phyloP scores from a whole-genome alignment of 2,113 vertebrate genomes.

The Callochromis pleurospilus region DNA sequence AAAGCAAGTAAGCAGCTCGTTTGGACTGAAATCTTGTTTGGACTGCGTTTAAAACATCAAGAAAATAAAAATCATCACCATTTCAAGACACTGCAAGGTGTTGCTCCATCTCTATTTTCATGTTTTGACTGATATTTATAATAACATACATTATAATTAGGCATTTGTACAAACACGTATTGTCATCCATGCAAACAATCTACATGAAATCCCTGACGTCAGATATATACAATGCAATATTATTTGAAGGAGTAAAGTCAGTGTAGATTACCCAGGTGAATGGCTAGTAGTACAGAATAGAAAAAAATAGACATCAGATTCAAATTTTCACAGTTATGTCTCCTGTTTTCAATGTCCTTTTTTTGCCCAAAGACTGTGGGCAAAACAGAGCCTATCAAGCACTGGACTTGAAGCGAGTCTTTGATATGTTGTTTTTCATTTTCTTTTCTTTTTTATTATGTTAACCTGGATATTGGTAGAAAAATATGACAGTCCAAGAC shows the following conservation, averaged over 20 bases:
- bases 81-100: constrained; percentile 13
- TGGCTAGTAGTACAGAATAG: constrained; percentile 6
- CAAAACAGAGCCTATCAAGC: not conserved
- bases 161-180: constrained; percentile 24
- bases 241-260: constrained; percentile 1
- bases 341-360: constrained; percentile 18
- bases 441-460: not conserved
- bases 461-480: constrained; percentile 41
- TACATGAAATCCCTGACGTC: not conserved
- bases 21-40: not conserved
- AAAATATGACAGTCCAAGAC: constrained; percentile 23
- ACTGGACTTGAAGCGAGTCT: not conserved
- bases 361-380: not conserved
- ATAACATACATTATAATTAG: not conserved
- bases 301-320: constrained; percentile 49
- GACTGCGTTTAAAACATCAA: not conserved
- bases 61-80: not conserved
- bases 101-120: not conserved
- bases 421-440: constrained; percentile 47
- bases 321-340: constrained; percentile 46
- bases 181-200: constrained; percentile 29
- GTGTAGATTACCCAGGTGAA: not conserved
- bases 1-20: not conserved
- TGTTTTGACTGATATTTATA: not conserved
- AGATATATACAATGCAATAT: not conserved